Evolutionary conservation across 2,113 vertebrate species (phyloP).

Genomic region (Eurystomus gularis): DNA sequence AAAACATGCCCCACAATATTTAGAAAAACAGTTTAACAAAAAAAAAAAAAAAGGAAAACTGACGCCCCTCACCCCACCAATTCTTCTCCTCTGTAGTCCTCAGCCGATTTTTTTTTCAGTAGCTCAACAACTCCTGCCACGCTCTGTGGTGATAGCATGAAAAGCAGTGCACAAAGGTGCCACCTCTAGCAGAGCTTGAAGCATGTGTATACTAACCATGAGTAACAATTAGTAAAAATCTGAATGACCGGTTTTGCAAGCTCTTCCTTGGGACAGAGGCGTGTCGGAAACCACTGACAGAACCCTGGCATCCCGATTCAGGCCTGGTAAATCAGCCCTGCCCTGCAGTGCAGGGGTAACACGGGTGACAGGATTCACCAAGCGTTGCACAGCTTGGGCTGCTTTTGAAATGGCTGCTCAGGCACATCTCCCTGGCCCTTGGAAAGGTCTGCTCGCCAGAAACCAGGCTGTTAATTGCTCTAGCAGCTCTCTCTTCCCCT

Average conservation of each 20-base stretch:
- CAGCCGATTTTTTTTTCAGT: neutral
- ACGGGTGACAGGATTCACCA: neutral
- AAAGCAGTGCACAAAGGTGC: neutral
- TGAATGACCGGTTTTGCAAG: neutral
- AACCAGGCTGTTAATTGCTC: neutral
- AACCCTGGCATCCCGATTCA: fast-evolving
- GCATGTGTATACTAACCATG: neutral
- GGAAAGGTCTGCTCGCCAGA: neutral
- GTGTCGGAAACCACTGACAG: fast-evolving
- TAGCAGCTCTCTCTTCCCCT: neutral
- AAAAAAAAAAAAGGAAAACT: neutral
- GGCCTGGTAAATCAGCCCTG: neutral
- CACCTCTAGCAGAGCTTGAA: neutral
- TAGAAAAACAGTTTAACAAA: neutral
- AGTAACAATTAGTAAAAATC: neutral
- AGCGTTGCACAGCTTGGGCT: neutral
- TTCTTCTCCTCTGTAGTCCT: neutral
- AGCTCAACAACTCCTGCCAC: neutral
- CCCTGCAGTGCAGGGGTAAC: neutral
- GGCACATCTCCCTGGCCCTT: fast-evolving
- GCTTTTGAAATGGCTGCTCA: neutral
- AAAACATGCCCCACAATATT: neutral
- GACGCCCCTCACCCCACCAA: neutral
- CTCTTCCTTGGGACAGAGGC: neutral
- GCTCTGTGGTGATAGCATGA: neutral